Conservation (phyloP, 2,888 invertebrate genomes). For the Microctonus hyperodae region DNA sequence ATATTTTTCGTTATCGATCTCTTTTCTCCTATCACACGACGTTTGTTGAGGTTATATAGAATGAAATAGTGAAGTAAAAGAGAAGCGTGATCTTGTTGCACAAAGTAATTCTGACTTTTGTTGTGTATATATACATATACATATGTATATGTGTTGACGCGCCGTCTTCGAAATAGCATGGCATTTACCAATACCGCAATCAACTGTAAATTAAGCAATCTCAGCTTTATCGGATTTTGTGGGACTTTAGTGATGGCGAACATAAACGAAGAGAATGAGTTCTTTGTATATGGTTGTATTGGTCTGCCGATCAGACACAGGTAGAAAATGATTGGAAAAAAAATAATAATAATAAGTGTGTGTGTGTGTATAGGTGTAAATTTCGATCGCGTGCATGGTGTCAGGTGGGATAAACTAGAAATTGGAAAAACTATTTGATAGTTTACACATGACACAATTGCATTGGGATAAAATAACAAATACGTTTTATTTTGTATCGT, state of each 20-base stretch:
- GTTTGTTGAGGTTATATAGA: conserved; percentile 15
- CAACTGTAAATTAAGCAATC: conserved; percentile 42
- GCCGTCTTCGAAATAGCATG: conserved; percentile 27
- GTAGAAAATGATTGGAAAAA: neutral
- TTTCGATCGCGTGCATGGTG: neutral
- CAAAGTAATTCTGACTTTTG: conserved; percentile 17
- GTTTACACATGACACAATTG: neutral
- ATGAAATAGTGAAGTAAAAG: neutral
- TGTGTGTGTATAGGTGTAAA: neutral
- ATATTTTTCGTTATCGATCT: conserved; percentile 32
- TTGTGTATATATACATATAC: neutral
- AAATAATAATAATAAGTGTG: neutral
- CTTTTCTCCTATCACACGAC: conserved; percentile 4
- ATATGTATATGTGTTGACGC: neutral
- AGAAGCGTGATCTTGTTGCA: conserved; percentile 14
- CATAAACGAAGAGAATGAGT: conserved; percentile 26
- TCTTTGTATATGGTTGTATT: neutral
- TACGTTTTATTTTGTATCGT: neutral
- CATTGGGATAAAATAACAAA: neutral
- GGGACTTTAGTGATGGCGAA: conserved; percentile 30
- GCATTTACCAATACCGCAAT: conserved; percentile 41
- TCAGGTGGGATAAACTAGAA: neutral
- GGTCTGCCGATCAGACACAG: neutral
- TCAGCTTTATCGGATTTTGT: conserved; percentile 40
- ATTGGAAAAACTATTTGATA: conserved; percentile 1